Evolutionary conservation across 2,113 vertebrate genomes (phyloP).

Genomic region (Oncorhynchus kisutch): DNA sequence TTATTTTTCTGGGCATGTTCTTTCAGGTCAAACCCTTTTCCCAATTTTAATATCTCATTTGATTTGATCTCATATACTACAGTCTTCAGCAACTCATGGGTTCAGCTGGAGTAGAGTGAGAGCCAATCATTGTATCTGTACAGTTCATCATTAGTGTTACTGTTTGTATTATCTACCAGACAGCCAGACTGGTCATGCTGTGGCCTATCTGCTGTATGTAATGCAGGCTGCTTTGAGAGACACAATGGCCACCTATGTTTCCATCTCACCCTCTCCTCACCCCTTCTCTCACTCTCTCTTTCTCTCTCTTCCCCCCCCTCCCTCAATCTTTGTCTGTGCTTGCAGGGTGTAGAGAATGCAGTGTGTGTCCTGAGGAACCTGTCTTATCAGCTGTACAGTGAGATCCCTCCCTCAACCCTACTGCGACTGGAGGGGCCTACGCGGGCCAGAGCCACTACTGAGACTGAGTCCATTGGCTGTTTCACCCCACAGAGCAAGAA

Average conservation of each 20-base stretch:
- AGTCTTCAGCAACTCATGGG: too few species aligned
- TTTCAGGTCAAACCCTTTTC: too few species aligned
- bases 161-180: background rate
- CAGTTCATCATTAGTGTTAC: background rate
- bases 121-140: background rate
- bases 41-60: too few species aligned
- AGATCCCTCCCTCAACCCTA: slow-evolving; percentile 84
- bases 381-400: slow-evolving; percentile 90
- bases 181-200: background rate
- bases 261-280: background rate
- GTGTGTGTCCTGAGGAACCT: slow-evolving; percentile 92
- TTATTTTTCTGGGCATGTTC: too few species aligned
- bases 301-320: background rate
- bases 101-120: too few species aligned
- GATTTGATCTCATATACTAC: too few species aligned
- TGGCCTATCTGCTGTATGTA: background rate
- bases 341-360: slow-evolving; percentile 89
- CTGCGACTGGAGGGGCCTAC: slow-evolving; percentile 84
- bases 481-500: slow-evolving; percentile 88
- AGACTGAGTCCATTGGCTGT: slow-evolving; percentile 83
- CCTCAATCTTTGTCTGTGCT: background rate
- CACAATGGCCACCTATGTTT: background rate
- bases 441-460: slow-evolving; percentile 50
- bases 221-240: background rate
- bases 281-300: background rate